Base-by-base conservation (phyloP, 2,888 invertebrate genomes). In the Micoletzkya japonica region DNA sequence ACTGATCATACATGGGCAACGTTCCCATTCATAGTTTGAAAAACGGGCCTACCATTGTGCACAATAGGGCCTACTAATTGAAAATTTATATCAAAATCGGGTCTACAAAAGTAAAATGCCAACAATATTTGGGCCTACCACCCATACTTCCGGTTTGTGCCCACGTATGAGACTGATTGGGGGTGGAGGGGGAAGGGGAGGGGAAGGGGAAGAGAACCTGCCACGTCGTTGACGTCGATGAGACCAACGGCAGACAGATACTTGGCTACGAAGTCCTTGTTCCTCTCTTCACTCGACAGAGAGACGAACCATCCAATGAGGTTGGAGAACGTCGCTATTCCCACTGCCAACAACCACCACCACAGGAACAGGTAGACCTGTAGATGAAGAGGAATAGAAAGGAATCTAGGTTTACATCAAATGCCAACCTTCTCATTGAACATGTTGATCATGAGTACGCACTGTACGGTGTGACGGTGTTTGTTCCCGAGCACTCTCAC, bases 331-430 rank as follows among this genome's bases (percentile, higher is more conserved):
- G 87, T 88, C 70, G 86, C 82, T n/a, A 86, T 77, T 54, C 86
- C 86, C 20, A 88, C 87, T 54, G 88, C 84, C 34, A 88, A 85
- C 68, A 88, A 84, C 88, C 88, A 88, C 83, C 88, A 88, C 88
- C 88, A 88, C 58, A 88, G 83, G 82, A 88, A 88, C 74, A 85
- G 75, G 75, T 82, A 85, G 14, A 84, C 85, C 80, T 80, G 72
- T 58, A 64, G 17, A 32, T 20, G 17, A 28, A 32, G 17, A 26
- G 39, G 37, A 26, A 37, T 3, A 26, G 44, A 49, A 20, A 37
- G 4, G 37, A 34, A 30, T 17, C n/a, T n/a, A n/a, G n/a, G n/a
- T n/a, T n/a, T n/a, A n/a, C n/a, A n/a, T n/a, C 2, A 24, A 58
- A 44, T 32, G 37, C 60, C 28, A 44, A 80, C 78, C 76, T 85